These are phyloP conservation scores for Ciconia maguari DNA, from an alignment of 2,113 vertebrate genomes.

Conservation along the genomic window DNA sequence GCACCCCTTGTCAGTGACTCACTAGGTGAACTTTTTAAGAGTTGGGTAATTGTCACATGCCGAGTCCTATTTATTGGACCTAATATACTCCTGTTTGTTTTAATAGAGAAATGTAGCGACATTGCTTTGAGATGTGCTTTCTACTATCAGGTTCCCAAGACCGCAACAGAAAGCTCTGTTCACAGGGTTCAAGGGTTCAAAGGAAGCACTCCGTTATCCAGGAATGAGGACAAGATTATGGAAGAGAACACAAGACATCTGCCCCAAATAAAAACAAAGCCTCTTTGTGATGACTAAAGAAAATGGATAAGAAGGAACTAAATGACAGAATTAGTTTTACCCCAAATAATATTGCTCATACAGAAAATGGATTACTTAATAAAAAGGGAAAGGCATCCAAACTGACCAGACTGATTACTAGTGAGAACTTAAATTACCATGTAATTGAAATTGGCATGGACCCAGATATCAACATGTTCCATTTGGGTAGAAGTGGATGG, in stretches of 20 bases:
- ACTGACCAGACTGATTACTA: not conserved
- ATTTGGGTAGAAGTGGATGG: not conserved
- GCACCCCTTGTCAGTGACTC: not conserved
- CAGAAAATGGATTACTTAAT: not conserved
- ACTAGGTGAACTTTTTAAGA: not conserved
- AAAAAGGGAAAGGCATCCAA: not conserved
- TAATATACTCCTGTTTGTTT: not conserved
- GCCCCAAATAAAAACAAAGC: not conserved
- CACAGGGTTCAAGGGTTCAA: not conserved
- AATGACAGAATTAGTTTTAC: not conserved
- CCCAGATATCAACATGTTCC: not conserved
- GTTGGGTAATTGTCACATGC: not conserved
- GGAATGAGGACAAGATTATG: not conserved
- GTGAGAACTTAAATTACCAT: not conserved
- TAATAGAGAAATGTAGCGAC: not conserved
- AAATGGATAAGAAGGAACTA: not conserved
- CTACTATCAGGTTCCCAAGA: not conserved
- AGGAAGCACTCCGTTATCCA: not conserved
- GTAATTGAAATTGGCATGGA: not conserved
- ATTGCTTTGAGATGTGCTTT: not conserved
- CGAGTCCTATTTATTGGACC: not conserved
- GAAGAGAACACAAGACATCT: not conserved
- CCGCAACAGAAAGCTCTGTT: not conserved
- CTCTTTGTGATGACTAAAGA: not conserved
- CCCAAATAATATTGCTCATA: not conserved